Percentiles rank a stretch among this genome's conserved stretches.
These are phyloP conservation scores for Pediacus dermestoides DNA, from an alignment of 2,888 invertebrate species.

Conservation along the genomic window DNA sequence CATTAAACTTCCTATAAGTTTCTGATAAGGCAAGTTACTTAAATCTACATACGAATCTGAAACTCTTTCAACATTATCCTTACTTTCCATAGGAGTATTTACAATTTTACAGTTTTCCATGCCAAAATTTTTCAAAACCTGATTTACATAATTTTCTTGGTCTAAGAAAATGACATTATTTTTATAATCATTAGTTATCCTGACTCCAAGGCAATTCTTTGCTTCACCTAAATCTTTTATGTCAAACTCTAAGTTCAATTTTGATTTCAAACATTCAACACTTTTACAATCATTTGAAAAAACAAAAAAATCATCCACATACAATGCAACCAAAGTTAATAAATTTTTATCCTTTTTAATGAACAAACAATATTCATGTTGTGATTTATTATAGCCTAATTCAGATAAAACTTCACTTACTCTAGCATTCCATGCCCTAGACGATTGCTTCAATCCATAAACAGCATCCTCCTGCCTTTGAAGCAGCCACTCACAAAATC, in stretches of 20 bases:
- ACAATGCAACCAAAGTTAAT: slow-evolving; percentile 9
- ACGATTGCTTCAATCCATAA: slow-evolving; percentile 19
- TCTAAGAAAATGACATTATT: slow-evolving; percentile 7
- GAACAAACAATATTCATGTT: slow-evolving; percentile 15
- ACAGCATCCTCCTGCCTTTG: slow-evolving; percentile 13
- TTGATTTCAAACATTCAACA: slow-evolving; percentile 7
- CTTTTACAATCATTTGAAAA: slow-evolving; percentile 13
- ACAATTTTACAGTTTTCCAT: slow-evolving; percentile 7
- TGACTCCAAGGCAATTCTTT: slow-evolving; percentile 9
- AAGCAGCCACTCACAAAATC: too few species aligned
- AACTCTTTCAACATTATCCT: not conserved
- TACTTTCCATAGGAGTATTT: slow-evolving; percentile 7
- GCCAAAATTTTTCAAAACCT: slow-evolving; percentile 11
- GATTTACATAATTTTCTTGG: slow-evolving; percentile 9
- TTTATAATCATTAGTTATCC: slow-evolving; percentile 9
- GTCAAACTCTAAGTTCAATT: slow-evolving; percentile 10
- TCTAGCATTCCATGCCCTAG: slow-evolving; percentile 15
- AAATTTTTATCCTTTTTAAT: not conserved
- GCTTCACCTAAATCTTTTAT: slow-evolving; percentile 13
- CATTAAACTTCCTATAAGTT: slow-evolving; percentile 23
- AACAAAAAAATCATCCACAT: slow-evolving; percentile 18
- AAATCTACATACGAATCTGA: not conserved
- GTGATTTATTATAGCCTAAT: slow-evolving; percentile 3
- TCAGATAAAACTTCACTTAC: slow-evolving; percentile 10
- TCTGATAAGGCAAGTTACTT: slow-evolving; percentile 19